Conservation (phyloP, 1,140 invertebrate genomes). For the Drosophila baimaii region DNA sequence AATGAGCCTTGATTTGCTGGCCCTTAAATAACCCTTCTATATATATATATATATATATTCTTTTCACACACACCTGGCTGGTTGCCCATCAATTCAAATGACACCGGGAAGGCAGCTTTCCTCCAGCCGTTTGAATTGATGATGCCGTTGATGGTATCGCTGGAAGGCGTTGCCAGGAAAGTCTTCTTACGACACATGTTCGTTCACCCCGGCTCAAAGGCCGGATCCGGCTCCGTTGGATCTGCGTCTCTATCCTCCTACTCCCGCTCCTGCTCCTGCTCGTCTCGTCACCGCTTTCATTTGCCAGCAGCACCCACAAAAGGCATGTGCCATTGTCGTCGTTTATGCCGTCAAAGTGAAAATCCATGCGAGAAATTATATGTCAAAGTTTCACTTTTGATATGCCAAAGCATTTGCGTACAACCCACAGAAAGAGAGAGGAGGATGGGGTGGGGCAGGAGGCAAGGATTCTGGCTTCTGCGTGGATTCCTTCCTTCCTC, state of each 20-base stretch:
- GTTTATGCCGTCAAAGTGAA: constrained; percentile 79
- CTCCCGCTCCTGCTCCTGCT: neutral
- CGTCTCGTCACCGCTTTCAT: constrained; percentile 13
- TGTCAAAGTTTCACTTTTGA: constrained; percentile 83
- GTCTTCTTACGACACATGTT: constrained; percentile 24
- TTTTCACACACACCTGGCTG: constrained; percentile 3
- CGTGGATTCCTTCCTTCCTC: constrained; percentile 1
- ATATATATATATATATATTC: constrained; percentile 1
- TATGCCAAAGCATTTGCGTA: constrained; percentile 70
- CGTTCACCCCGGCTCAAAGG: constrained; percentile 17
- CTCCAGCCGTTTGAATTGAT: constrained; percentile 48
- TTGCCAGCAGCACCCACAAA: constrained; percentile 30
- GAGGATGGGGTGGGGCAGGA: no score
- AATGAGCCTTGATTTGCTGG: neutral
- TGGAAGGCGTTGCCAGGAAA: constrained; percentile 19
- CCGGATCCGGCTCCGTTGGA: constrained; percentile 8
- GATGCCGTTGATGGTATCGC: constrained; percentile 38
- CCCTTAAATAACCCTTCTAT: constrained; percentile 3
- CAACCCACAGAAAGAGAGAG: constrained; percentile 3
- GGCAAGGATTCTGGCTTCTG: neutral
- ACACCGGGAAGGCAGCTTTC: constrained; percentile 15
- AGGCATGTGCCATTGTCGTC: constrained; percentile 68
- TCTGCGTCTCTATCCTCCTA: neutral
- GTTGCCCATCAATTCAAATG: constrained; percentile 31
- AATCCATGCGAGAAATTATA: constrained; percentile 82